Conservation (phyloP, 1,140 invertebrate species). For the Drosophila lacertosa region DNA sequence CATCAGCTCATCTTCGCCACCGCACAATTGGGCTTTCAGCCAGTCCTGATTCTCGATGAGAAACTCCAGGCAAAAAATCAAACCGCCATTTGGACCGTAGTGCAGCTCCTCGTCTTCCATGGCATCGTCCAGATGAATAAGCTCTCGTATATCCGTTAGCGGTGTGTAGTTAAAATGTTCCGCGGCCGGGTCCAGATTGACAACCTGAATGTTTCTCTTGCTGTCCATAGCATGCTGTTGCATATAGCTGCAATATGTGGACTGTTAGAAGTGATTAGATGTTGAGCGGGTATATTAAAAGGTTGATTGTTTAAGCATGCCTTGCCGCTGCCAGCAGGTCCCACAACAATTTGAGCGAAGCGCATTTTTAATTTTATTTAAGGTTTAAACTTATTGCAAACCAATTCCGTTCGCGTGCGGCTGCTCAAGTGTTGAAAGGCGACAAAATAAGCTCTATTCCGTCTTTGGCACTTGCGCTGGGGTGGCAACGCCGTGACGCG, state of each 20-base stretch:
- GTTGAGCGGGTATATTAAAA: neutral
- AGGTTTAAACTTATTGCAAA: constrained; percentile 30
- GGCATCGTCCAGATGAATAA: constrained; percentile 97
- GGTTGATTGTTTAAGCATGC: constrained; percentile 84
- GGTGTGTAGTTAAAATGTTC: constrained; percentile 97
- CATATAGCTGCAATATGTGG: constrained; percentile 97
- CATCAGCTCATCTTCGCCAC: constrained; percentile 83
- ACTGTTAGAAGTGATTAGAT: constrained; percentile 85
- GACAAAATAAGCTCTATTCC: constrained; percentile 7
- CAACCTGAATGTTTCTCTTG: constrained; percentile 91
- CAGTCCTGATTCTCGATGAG: constrained; percentile 95
- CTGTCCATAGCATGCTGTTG: constrained; percentile 92
- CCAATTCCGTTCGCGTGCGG: constrained; percentile 29
- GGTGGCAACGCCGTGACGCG: constrained; percentile 30
- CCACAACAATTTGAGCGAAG: constrained; percentile 97
- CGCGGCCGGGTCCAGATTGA: constrained; percentile 99
- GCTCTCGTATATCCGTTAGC: constrained; percentile 94
- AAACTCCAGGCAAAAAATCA: constrained; percentile 98
- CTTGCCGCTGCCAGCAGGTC: constrained; percentile 98
- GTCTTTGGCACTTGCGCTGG: neutral
- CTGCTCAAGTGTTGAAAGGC: constrained; percentile 17
- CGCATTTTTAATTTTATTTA: constrained; percentile 87
- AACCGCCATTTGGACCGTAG: constrained; percentile 98
- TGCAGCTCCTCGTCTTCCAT: constrained; percentile 98
- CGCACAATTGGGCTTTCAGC: constrained; percentile 92